Percentiles rank a stretch among this genome's conserved stretches.
These are phyloP conservation scores for Mesorhabditis belari DNA, from an alignment of 2,888 invertebrate species.

Conservation along the genomic window DNA sequence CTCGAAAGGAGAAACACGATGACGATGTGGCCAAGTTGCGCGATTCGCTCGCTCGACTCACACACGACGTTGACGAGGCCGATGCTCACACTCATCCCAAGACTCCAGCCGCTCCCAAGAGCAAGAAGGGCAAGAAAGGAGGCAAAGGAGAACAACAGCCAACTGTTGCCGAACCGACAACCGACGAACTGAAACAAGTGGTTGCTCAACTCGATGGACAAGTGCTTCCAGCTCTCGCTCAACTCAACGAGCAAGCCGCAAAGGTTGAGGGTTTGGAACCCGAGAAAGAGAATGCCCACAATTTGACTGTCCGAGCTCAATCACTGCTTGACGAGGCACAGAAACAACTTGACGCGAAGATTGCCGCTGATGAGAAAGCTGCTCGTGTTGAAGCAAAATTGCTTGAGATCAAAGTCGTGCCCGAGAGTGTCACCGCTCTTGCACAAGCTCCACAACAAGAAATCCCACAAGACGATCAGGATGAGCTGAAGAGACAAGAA, in stretches of 20 bases:
- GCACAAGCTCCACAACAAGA: too few species aligned
- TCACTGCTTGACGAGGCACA: background rate
- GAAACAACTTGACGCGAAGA: background rate
- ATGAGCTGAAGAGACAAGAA: background rate
- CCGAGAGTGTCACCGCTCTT: too few species aligned
- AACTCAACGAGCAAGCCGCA: background rate
- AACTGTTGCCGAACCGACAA: constrained; percentile 9
- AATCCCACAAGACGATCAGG: background rate
- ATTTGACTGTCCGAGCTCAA: background rate
- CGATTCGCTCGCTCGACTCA: constrained; percentile 21
- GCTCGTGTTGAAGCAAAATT: too few species aligned
- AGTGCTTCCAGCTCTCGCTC: background rate
- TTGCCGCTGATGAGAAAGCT: too few species aligned
- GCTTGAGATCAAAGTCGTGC: too few species aligned
- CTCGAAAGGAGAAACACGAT: constrained; percentile 16
- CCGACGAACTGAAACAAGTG: constrained; percentile 7
- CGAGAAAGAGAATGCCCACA: background rate
- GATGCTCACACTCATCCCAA: constrained; percentile 1
- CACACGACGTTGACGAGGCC: constrained; percentile 3
- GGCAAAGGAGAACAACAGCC: constrained; percentile 12
- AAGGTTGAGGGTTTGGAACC: background rate
- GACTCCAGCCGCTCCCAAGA: constrained; percentile 7
- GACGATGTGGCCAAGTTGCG: constrained; percentile 15
- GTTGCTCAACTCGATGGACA: constrained; percentile 4
- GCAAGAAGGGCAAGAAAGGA: background rate